Base-by-base conservation (phyloP, 2,888 invertebrate genomes). In the Axea sp. region DNA sequence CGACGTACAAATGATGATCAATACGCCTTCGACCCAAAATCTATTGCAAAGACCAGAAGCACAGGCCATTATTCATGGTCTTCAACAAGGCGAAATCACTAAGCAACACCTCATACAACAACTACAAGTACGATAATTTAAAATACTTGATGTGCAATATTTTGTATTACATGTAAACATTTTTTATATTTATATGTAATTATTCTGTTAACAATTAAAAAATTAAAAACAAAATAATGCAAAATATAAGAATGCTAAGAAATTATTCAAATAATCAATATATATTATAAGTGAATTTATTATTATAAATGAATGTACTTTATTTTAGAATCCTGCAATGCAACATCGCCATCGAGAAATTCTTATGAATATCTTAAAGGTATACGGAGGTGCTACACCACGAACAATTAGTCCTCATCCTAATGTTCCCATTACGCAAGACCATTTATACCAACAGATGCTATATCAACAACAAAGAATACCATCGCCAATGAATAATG, bases 31-130 rank as follows among this genome's bases (percentile, higher is more conserved):
- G 79, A 90, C 92, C 79, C 88, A 92, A 41, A 93, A 94, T 74
- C 87, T 94, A 76, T 85, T 94, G 65, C 92, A 92, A 84, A 88
- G 93, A 75, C 93, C 93, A 0, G 94, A 94, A 84, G 93, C 93
- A 7, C 93, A 93, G 86, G 93, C 93, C 41, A 92, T 95, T 67
- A 90, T 95, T 77, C 93, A 93, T 87, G 93, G 94, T 77, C 88
- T 95, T 82, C 92, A 92, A 81, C 91, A 92, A 12, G 95, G 95
- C 62, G 94, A 95, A 87, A 92, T 95, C 67, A 93, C 94, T 1
- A 90, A 91, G 17, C 92, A 92, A 81, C 92, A 94, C 82, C 88
- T 95, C 78, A 91, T 94, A 85, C 93, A 94, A 84, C 95, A 95
- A 85, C 89, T 95, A 57, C 90, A 90, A 80, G 89, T 89, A 75